phyloP scores from a whole-genome alignment of 2,888 invertebrate genomes.

The Dendrolimus pini region DNA sequence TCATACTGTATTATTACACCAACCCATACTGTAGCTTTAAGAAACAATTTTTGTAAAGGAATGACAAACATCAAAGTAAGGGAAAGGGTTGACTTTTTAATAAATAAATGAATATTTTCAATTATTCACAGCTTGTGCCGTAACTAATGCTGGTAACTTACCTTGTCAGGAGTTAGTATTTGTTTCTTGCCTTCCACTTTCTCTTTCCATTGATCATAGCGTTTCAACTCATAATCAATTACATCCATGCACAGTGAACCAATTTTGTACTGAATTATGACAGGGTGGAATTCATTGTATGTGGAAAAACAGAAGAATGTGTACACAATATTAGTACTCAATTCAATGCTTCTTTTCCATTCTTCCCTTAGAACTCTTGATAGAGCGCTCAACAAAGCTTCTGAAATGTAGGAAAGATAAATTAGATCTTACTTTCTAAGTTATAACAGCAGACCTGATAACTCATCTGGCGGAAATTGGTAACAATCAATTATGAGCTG shows the following conservation, averaged over 20 bases:
- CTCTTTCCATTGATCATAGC: conserved; percentile 95
- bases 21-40: too few relatives aligned
- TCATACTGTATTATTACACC: too few relatives aligned
- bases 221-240: conserved; percentile 94
- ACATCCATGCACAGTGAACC: conserved; percentile 98
- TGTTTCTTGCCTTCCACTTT: conserved; percentile 71
- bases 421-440: not conserved
- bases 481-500: too few relatives aligned
- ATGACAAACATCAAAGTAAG: too few relatives aligned
- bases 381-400: conserved; percentile 95
- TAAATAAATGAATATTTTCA: too few relatives aligned
- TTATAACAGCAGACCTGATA: too few relatives aligned
- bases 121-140: too few relatives aligned
- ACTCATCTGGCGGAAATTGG: too few relatives aligned
- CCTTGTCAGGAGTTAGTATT: conserved; percentile 64
- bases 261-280: conserved; percentile 97
- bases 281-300: conserved; percentile 95
- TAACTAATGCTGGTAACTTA: conserved; percentile 14
- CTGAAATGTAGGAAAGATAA: conserved; percentile 56
- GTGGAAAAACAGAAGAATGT: conserved; percentile 98
- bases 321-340: conserved; percentile 97
- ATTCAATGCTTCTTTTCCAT: conserved; percentile 96
- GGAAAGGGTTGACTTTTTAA: too few relatives aligned
- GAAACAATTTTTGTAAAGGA: too few relatives aligned
- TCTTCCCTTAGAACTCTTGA: conserved; percentile 97